phyloP scores from a whole-genome alignment of 2,113 vertebrate species.

The Alethe castanea region DNA sequence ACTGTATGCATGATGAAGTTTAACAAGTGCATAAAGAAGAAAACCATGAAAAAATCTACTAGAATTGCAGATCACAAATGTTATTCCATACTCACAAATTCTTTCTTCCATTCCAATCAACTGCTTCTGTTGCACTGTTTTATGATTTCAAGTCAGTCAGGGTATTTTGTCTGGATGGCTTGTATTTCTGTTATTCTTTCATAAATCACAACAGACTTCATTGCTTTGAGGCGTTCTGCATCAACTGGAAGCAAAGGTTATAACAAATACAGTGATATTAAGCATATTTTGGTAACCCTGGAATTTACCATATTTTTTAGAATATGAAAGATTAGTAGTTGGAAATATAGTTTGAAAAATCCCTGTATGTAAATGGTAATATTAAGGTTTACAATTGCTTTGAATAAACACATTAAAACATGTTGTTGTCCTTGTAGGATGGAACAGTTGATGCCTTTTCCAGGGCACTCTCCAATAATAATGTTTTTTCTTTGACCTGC shows the following conservation, averaged over 20 bases:
- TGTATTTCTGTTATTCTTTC: background rate
- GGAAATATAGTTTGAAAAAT: background rate
- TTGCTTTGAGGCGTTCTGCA: background rate
- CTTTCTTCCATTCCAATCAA: background rate
- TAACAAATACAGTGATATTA: background rate
- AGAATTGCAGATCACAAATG: background rate
- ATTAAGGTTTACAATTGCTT: background rate
- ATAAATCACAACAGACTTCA: background rate
- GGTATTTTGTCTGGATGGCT: background rate
- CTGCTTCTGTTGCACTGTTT: background rate
- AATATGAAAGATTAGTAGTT: background rate
- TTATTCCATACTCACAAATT: background rate
- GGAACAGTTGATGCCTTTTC: background rate
- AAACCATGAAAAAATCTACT: background rate
- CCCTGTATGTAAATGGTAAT: background rate
- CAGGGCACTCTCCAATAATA: background rate
- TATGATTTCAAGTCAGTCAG: background rate
- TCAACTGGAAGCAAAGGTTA: background rate
- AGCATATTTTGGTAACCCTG: background rate
- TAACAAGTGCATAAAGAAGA: background rate
- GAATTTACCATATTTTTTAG: background rate
- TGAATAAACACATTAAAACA: background rate
- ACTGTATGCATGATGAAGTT: background rate
- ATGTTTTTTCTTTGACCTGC: background rate
- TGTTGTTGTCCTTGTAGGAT: background rate